Percentiles rank a stretch among this genome's conserved stretches.
Evolutionary conservation across 35 echinoderm and acorn worm species (phyloP).

Genomic region (Hemicentrotus pulcherrimus): DNA sequence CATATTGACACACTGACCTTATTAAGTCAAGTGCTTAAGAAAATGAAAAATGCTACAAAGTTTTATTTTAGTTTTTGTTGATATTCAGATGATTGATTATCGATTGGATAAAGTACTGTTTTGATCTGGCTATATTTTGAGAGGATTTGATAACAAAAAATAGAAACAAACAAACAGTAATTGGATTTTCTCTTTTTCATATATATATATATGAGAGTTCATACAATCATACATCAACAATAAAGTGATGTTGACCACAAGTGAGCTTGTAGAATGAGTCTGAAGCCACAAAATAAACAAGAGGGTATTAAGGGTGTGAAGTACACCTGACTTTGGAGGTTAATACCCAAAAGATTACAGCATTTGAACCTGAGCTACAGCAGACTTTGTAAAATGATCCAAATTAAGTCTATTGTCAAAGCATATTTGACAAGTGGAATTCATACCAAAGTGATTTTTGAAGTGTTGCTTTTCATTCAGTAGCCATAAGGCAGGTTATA

Average conservation of each 20-base stretch:
- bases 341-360: not conserved
- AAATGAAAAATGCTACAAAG: no score
- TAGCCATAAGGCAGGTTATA: not conserved
- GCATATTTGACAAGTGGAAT: not conserved
- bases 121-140: no score
- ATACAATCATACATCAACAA: not conserved
- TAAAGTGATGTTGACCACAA: not conserved
- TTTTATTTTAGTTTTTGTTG: no score
- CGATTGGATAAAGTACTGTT: no score
- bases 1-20: no score
- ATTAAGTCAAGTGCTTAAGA: no score
- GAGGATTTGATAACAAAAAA: not conserved
- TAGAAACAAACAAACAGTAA: not conserved
- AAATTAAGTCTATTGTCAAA: not conserved
- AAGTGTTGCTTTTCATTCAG: not conserved
- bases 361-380: not conserved
- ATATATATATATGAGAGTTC: not conserved
- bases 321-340: not conserved
- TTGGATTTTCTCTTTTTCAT: not conserved
- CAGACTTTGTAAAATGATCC: slow-evolving; percentile 11
- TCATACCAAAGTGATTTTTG: not conserved
- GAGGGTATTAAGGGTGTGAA: not conserved
- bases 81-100: no score
- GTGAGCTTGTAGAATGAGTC: not conserved
- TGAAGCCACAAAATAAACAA: not conserved